Conservation (phyloP, 1,140 invertebrate genomes). For the Drosophila mayri region DNA sequence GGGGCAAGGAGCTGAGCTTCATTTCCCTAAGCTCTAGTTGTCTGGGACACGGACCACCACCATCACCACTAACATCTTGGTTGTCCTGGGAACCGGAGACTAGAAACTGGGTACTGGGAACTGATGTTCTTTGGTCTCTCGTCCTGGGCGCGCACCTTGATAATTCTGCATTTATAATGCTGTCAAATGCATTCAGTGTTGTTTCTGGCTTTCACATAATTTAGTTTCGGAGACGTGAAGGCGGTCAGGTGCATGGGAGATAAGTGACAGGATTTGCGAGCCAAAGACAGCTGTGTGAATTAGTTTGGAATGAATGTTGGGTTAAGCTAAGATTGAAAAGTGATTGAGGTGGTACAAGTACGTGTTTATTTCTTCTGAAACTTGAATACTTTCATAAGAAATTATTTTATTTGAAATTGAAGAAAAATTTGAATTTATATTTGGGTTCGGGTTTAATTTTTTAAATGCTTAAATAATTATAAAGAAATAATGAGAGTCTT, state of each 20-base stretch:
- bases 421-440: background rate
- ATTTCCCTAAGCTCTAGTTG: slow-evolving; percentile 41
- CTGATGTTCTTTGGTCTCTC: slow-evolving; percentile 36
- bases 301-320: background rate
- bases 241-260: slow-evolving; percentile 38
- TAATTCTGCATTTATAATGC: slow-evolving; percentile 66
- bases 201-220: slow-evolving; percentile 64
- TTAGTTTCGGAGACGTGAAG: slow-evolving; percentile 58
- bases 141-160: slow-evolving; percentile 21
- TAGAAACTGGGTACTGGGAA: slow-evolving; percentile 13
- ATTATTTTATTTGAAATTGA: background rate
- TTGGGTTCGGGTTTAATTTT: background rate
- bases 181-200: slow-evolving; percentile 67
- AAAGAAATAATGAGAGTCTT: background rate
- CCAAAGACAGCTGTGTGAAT: slow-evolving; percentile 23
- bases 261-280: slow-evolving; percentile 43
- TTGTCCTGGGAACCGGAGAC: slow-evolving; percentile 18
- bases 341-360: background rate
- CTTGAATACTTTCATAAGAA: background rate
- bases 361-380: no score
- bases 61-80: slow-evolving; percentile 11
- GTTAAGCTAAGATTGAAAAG: background rate
- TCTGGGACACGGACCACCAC: slow-evolving; percentile 9
- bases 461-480: no score
- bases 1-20: slow-evolving; percentile 12